Percentiles rank a stretch among this genome's conserved stretches.
These are phyloP conservation scores for Meandrusa payeni DNA, from an alignment of 2,888 invertebrate species.

Conservation along the genomic window DNA sequence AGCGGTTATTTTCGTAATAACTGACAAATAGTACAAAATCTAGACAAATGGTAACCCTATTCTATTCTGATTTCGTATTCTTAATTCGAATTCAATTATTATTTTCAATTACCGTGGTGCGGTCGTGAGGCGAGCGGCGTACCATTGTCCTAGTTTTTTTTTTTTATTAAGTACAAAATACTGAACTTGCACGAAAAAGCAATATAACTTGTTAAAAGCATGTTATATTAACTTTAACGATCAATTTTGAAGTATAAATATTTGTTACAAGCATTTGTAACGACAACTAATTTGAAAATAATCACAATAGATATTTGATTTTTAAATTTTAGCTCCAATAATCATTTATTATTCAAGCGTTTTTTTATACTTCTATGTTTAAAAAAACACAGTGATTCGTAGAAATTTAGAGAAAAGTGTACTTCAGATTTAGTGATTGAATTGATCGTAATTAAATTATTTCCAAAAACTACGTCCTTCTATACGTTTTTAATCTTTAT, in stretches of 20 bases:
- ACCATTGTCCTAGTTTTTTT: constrained; percentile 61
- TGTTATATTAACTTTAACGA: constrained; percentile 15
- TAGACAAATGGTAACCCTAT: constrained; percentile 30
- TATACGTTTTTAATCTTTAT: too few species aligned
- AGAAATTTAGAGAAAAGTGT: too few species aligned
- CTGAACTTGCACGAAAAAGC: constrained; percentile 18
- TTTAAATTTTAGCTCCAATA: constrained; percentile 9
- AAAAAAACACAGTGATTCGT: too few species aligned
- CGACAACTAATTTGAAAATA: neutral
- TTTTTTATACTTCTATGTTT: too few species aligned
- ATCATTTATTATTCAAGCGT: too few species aligned
- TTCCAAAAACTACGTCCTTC: too few species aligned
- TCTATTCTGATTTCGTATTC: constrained; percentile 70
- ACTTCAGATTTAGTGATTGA: too few species aligned
- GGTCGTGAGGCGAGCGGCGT: constrained; percentile 44
- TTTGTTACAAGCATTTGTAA: constrained; percentile 6
- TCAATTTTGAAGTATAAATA: constrained; percentile 9
- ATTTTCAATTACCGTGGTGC: constrained; percentile 70
- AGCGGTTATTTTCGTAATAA: neutral
- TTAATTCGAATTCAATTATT: constrained; percentile 74
- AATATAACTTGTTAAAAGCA: constrained; percentile 17
- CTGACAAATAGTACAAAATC: constrained; percentile 2
- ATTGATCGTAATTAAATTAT: too few species aligned
- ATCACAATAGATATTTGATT: neutral
- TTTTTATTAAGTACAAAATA: constrained; percentile 31